phyloP scores from a whole-genome alignment of 2,797 vertebrate species.

The Lagocephalus sceleratus region DNA sequence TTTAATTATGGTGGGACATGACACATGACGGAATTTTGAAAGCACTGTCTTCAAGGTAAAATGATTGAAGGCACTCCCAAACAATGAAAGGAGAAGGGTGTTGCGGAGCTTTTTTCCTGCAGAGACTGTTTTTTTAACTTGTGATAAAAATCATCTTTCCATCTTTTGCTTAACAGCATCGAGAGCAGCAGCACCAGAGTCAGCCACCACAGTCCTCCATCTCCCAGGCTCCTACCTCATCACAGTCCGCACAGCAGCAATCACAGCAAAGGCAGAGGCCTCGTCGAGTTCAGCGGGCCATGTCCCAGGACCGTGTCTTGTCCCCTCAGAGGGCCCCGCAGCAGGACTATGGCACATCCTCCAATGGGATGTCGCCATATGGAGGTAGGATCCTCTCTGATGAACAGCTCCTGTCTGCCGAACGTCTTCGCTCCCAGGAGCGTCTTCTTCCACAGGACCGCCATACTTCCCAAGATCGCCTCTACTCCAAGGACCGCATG shows the following conservation, averaged over 20 bases:
- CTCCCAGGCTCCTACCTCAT: conserved; percentile 61
- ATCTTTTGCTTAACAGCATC: conserved; percentile 60
- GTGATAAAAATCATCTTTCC: conserved; percentile 38
- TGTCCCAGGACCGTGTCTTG: conserved; percentile 97
- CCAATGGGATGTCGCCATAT: conserved; percentile 81
- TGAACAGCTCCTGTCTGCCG: conserved; percentile 91
- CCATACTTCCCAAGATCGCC: conserved; percentile 87
- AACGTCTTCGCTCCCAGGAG: conserved; percentile 95
- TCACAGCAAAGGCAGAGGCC: conserved; percentile 85
- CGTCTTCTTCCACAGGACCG: conserved; percentile 93
- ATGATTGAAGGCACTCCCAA: too few species aligned
- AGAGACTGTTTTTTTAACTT: conserved; percentile 22
- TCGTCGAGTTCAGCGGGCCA: conserved; percentile 90
- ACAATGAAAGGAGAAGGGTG: too few species aligned
- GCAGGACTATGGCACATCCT: conserved; percentile 81
- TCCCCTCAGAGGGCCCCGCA: conserved; percentile 82
- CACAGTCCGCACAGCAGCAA: conserved; percentile 76
- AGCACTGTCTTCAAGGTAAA: too few species aligned
- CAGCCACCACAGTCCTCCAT: conserved; percentile 58
- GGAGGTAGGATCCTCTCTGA: conserved; percentile 93
- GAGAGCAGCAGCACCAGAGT: conserved; percentile 64
- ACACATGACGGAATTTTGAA: too few species aligned
- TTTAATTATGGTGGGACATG: too few species aligned
- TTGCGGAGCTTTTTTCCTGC: too few species aligned
- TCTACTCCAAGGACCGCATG: conserved; percentile 86